phyloP scores from a whole-genome alignment of 2,797 vertebrate species.

The Pangasius macronema region DNA sequence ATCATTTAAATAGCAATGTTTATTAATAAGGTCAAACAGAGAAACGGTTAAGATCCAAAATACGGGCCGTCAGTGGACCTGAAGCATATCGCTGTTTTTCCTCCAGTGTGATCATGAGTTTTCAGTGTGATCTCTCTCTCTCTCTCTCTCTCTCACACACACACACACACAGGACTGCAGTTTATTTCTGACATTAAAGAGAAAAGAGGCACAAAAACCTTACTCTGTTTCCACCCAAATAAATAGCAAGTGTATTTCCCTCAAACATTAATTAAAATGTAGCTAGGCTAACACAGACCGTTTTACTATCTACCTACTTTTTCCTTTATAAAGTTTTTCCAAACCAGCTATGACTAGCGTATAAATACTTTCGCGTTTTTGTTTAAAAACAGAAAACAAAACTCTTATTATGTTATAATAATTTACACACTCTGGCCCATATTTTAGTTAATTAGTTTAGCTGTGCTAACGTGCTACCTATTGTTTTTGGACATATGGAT shows the following conservation, averaged over 20 bases:
- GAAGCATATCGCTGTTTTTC: not conserved
- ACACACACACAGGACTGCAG: not conserved
- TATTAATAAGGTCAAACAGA: not conserved
- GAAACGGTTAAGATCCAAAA: not conserved
- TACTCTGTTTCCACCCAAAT: not conserved
- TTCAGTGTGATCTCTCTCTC: constrained; percentile 42
- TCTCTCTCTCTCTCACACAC: too few species aligned
- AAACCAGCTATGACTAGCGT: not conserved
- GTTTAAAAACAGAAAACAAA: too few species aligned
- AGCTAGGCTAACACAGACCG: not conserved
- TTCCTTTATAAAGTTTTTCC: not conserved
- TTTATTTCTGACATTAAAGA: not conserved
- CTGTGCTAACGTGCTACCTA: not conserved
- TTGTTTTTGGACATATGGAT: not conserved
- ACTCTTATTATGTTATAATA: not conserved
- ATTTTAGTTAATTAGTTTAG: not conserved
- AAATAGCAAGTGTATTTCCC: not conserved
- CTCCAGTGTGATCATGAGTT: constrained; percentile 39
- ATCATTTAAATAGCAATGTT: not conserved
- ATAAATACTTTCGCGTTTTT: too few species aligned
- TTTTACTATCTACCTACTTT: not conserved
- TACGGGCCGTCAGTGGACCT: not conserved
- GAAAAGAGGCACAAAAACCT: too few species aligned
- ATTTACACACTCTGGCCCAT: not conserved
- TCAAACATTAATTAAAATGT: not conserved